phyloP scores from a whole-genome alignment of 1,140 invertebrate species.

The Lordiphosa collinella region DNA sequence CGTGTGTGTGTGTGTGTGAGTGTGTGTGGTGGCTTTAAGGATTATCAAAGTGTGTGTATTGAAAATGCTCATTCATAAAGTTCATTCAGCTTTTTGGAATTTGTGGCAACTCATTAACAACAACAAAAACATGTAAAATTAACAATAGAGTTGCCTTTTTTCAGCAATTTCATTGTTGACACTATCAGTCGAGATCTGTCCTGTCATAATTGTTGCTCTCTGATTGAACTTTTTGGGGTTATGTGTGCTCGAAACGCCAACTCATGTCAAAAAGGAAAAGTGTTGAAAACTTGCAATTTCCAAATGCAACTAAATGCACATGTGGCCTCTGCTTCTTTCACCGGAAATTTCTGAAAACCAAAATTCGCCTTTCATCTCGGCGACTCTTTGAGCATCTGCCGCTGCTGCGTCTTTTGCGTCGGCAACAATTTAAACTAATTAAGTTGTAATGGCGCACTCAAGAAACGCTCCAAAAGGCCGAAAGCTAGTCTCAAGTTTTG shows the following conservation, averaged over 20 bases:
- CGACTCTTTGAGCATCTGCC: constrained; percentile 1
- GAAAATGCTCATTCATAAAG: constrained; percentile 46
- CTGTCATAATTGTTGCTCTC: constrained; percentile 71
- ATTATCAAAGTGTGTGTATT: constrained; percentile 36
- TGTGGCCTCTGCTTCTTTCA: constrained; percentile 53
- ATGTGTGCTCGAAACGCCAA: constrained; percentile 21
- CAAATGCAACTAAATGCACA: constrained; percentile 12
- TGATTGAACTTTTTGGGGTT: constrained; percentile 31
- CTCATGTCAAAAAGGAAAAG: constrained; percentile 17
- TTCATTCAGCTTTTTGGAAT: constrained; percentile 37
- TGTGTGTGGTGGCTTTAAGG: constrained; percentile 13
- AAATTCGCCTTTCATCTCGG: not conserved
- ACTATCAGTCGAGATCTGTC: constrained; percentile 60
- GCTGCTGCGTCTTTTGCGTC: constrained; percentile 29
- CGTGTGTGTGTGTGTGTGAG: too few relatives aligned
- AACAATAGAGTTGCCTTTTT: constrained; percentile 41
- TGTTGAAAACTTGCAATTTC: constrained; percentile 28
- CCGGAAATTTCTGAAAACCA: constrained; percentile 34
- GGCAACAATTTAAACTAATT: constrained; percentile 76
- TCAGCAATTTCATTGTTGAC: constrained; percentile 73
- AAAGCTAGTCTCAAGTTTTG: constrained; percentile 19
- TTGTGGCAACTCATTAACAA: constrained; percentile 60
- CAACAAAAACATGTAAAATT: constrained; percentile 28
- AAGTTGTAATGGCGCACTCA: constrained; percentile 72
- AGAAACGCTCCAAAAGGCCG: constrained; percentile 46